A percentile compares a stretch with the other conserved stretches of the same genome.
Evolutionary conservation across 2,797 vertebrate genomes (phyloP).

Genomic region (Oophaga sylvatica): DNA sequence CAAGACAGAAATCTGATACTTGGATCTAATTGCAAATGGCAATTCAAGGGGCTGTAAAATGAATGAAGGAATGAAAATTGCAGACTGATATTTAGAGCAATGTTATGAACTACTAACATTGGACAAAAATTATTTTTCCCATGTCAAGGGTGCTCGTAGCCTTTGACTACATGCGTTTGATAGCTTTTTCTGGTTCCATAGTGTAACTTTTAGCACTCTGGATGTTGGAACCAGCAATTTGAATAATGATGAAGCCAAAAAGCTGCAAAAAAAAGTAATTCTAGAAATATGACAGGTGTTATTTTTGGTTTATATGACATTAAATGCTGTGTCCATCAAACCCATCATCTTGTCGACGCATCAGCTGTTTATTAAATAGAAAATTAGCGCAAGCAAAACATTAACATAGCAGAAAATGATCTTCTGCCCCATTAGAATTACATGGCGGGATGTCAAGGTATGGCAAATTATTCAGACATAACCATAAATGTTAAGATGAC

Average conservation of each 20-base stretch:
- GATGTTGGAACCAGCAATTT: too few relatives aligned
- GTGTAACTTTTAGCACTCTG: too few relatives aligned
- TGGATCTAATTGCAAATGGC: too few relatives aligned
- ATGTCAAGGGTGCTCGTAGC: too few relatives aligned
- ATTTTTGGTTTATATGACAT: background rate
- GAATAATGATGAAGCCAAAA: background rate
- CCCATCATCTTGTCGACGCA: background rate
- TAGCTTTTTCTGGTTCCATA: too few relatives aligned
- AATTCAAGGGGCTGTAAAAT: too few relatives aligned
- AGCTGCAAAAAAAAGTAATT: background rate
- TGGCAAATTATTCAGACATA: slow-evolving; percentile 30
- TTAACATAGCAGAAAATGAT: slow-evolving; percentile 18
- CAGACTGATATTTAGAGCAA: too few relatives aligned
- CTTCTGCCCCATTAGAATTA: slow-evolving; percentile 26
- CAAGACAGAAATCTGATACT: too few relatives aligned
- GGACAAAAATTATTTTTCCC: too few relatives aligned
- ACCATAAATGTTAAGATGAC: slow-evolving; percentile 37
- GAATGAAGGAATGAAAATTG: too few relatives aligned
- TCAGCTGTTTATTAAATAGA: slow-evolving; percentile 34
- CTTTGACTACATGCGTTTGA: too few relatives aligned
- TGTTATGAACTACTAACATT: too few relatives aligned
- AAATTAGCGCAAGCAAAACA: slow-evolving; percentile 40
- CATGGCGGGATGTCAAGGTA: slow-evolving; percentile 2
- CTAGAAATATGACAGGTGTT: background rate
- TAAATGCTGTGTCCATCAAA: slow-evolving; percentile 21